A percentile compares a stretch with the other conserved stretches of the same genome.
phyloP scores from a whole-genome alignment of 2,888 invertebrate species.

The Nephrocerus scutellatus region DNA sequence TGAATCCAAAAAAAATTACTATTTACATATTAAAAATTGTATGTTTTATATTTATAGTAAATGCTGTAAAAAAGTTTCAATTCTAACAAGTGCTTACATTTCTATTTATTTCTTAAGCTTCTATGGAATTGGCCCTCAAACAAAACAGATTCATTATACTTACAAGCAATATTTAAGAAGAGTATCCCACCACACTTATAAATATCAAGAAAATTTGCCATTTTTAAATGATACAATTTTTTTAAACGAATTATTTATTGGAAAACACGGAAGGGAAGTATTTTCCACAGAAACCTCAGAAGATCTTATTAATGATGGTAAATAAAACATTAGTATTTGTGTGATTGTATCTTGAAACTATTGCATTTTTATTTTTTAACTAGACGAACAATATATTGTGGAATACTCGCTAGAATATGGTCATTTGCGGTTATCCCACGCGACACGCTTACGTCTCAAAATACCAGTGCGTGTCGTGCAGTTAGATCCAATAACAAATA shows the following conservation, averaged over 20 bases:
- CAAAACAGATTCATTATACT: slow-evolving; percentile 30
- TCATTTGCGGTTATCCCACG: slow-evolving; percentile 81
- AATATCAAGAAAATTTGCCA: too few relatives aligned
- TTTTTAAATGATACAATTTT: too few relatives aligned
- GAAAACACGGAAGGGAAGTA: too few relatives aligned
- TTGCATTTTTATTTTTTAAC: slow-evolving; percentile 21
- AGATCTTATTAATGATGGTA: too few relatives aligned
- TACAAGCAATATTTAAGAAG: slow-evolving; percentile 28
- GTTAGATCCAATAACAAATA: slow-evolving; percentile 78
- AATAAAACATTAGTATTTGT: too few relatives aligned
- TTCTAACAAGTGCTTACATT: not conserved
- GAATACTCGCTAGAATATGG: slow-evolving; percentile 98
- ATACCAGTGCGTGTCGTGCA: slow-evolving; percentile 86
- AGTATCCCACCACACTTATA: slow-evolving; percentile 31
- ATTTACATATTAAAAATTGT: too few relatives aligned
- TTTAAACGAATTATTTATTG: too few relatives aligned
- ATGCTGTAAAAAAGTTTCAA: not conserved
- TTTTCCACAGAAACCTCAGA: too few relatives aligned
- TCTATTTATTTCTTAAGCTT: slow-evolving; percentile 25
- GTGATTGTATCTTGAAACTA: too few relatives aligned
- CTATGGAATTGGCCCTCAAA: slow-evolving; percentile 41
- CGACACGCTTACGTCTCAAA: slow-evolving; percentile 76
- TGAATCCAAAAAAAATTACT: slow-evolving; percentile 38
- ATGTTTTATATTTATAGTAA: too few relatives aligned
- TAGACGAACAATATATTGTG: slow-evolving; percentile 92